Base-by-base conservation (phyloP, 2,797 vertebrate genomes). In the Peromyscus nudipes region DNA sequence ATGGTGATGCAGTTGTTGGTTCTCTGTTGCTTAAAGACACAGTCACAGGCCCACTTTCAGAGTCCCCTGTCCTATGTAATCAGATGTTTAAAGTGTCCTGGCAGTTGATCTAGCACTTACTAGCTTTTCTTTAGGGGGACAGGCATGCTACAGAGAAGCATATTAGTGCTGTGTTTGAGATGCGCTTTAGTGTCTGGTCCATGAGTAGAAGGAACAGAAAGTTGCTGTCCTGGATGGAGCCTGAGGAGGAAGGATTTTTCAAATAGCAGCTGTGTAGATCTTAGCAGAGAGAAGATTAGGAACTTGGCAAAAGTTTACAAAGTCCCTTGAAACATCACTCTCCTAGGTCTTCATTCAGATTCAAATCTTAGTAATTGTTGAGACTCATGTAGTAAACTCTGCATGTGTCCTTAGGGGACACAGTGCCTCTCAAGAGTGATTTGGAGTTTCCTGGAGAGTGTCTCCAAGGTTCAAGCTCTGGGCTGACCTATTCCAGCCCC, bases 351-450 rank as follows among this genome's bases (percentile, higher is more conserved):
- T 92, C 29, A 73, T 82, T 94, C 9, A 17, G 79, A 55, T 60
- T 34, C 19, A 62, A 87, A 62, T 73, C 46, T 79, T 19, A 82
- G 55, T 91, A 91, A 95, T 82, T 96, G 77, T 75, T 86, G 46
- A 40, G 29, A n/a, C 5, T 91, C 52, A 67, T 71, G 29, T 73
- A 92, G 29, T 73, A 92, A 14, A 23, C n/a, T 37, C 12, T 25
- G 46, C 31, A 84, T 77, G 46, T 85, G 85, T 21, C 75, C 89
- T 77, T 13, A 62, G 29, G 82, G 82, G 65, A 77, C 23, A 43
- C 4, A 55, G 6, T 21, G n/a, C 1, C 69, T 90, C 95, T 88
- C 64, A 60, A 40, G 89, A 81, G 82, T 73, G 49, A 85, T 92
- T 57, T 25, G 31, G 64, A 55, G 34, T 57, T 71, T 71, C 49